Conservation (phyloP, 2,113 vertebrate species). For the Scophthalmus maximus region DNA sequence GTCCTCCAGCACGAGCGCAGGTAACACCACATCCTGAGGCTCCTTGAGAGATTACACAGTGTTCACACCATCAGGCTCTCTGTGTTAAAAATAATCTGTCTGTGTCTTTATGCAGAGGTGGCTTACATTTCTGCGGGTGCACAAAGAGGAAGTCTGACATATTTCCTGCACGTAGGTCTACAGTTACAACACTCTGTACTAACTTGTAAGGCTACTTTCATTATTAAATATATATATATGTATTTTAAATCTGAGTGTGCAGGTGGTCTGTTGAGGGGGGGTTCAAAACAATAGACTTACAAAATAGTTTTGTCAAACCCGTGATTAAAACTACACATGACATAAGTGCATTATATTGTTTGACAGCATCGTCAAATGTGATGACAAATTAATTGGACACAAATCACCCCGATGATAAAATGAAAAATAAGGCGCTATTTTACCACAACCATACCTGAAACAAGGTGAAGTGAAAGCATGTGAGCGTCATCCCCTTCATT, state of each 20-base stretch:
- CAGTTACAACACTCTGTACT: neutral
- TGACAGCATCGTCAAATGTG: neutral
- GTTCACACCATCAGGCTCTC: neutral
- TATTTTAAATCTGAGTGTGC: neutral
- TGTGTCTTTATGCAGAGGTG: neutral
- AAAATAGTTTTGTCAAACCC: neutral
- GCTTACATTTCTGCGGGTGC: slow-evolving; percentile 17
- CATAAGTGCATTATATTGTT: neutral
- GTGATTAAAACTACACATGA: neutral
- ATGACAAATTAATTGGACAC: no score
- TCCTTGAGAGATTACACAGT: slow-evolving; percentile 1
- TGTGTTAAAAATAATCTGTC: neutral
- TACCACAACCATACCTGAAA: no score
- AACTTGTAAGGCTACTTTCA: neutral
- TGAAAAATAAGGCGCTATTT: neutral
- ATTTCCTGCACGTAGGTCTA: slow-evolving; percentile 19
- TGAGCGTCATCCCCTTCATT: no score
- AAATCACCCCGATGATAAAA: no score
- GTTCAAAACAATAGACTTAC: neutral
- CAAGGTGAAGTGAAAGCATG: no score
- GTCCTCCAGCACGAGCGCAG: neutral
- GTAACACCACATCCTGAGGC: slow-evolving; percentile 50
- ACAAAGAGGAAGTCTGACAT: slow-evolving; percentile 56
- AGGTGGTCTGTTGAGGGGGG: neutral
- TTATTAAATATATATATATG: no score